A percentile compares a stretch with the other conserved stretches of the same genome.
These are phyloP conservation scores for Drosophila oshimai DNA, from an alignment of 1,140 invertebrate species.

Conservation along the genomic window DNA sequence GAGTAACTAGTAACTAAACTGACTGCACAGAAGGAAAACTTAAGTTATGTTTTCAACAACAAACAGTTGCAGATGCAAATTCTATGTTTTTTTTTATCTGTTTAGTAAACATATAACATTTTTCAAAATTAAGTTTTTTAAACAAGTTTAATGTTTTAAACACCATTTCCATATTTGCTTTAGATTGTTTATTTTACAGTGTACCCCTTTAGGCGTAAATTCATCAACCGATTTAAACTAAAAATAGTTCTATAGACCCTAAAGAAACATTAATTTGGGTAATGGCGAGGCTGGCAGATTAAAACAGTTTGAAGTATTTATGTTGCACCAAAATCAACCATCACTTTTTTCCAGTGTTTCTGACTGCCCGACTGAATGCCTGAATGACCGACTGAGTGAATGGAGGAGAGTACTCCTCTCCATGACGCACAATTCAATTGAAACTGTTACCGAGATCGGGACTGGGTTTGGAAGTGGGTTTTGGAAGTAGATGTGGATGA, in stretches of 20 bases:
- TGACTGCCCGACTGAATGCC: background rate
- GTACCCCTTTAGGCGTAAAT: no score
- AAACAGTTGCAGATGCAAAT: no score
- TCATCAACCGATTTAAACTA: no score
- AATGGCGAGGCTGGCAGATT: no score
- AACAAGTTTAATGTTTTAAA: no score
- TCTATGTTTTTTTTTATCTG: no score
- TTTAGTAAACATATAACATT: background rate
- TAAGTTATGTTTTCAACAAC: no score
- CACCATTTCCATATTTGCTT: no score
- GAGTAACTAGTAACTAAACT: conserved; percentile 28
- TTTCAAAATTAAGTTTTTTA: no score
- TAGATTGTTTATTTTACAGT: no score
- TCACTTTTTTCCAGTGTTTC: background rate
- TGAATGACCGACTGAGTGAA: conserved; percentile 19
- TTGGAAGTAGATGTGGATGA: conserved; percentile 1
- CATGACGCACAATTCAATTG: conserved; percentile 55
- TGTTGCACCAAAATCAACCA: background rate
- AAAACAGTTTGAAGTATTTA: background rate
- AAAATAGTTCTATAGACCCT: no score
- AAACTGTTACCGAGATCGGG: conserved; percentile 41
- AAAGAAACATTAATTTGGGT: no score
- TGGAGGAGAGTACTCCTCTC: conserved; percentile 8
- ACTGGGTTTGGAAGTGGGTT: background rate
- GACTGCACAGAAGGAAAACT: conserved; percentile 4